A percentile compares a stretch with the other conserved stretches of the same genome.
Evolutionary conservation across 2,888 invertebrate species (phyloP).

Genomic region (Drosophila siamana): DNA sequence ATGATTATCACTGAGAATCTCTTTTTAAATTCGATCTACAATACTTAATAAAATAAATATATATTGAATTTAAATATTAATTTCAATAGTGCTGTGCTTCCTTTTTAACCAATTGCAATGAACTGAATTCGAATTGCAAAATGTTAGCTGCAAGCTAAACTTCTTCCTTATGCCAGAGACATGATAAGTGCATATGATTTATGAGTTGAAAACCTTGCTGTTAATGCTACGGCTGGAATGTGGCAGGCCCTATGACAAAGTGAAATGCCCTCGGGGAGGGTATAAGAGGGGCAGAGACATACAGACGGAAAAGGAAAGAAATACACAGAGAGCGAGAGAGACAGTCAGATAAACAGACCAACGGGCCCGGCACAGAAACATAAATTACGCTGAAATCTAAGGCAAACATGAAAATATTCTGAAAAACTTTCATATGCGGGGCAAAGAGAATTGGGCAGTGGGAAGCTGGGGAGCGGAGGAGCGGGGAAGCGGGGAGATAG

Average conservation of each 20-base stretch:
- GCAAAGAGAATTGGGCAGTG: too few relatives aligned
- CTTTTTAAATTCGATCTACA: too few relatives aligned
- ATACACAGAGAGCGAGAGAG: background rate
- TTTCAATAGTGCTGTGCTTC: background rate
- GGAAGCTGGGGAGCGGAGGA: too few relatives aligned
- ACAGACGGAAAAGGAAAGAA: constrained; percentile 2
- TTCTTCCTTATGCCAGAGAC: constrained; percentile 5
- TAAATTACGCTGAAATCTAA: constrained; percentile 70
- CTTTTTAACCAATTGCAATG: background rate
- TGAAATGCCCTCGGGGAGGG: constrained; percentile 27
- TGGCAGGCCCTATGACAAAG: constrained; percentile 38
- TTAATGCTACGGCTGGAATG: constrained; percentile 6
- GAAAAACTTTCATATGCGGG: constrained; percentile 46
- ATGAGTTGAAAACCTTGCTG: constrained; percentile 26
- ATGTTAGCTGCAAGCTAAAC: constrained; percentile 5
- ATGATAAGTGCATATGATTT: constrained; percentile 52
- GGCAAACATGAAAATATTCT: constrained; percentile 45
- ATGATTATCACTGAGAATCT: too few relatives aligned
- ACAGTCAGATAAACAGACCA: constrained; percentile 50
- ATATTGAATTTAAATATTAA: background rate
- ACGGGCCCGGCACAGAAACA: constrained; percentile 62
- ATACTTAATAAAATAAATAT: too few relatives aligned
- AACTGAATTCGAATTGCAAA: constrained; percentile 13
- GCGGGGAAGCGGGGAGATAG: background rate
- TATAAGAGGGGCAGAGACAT: constrained; percentile 3